Evolutionary conservation across 2,797 vertebrate genomes (phyloP).

Genomic region (Alcedo atthis): DNA sequence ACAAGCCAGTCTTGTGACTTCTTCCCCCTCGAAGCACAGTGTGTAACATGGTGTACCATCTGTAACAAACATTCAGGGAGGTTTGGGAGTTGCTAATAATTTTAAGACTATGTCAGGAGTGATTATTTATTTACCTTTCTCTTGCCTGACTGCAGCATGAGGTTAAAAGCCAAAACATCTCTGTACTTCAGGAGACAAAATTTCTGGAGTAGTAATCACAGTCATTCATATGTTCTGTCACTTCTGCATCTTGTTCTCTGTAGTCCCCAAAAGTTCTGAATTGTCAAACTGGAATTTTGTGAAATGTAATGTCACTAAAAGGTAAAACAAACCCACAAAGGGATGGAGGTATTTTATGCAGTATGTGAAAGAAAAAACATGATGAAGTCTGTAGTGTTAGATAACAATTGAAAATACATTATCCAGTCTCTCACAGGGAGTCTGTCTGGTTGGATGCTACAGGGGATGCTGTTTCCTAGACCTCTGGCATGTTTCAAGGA

Average conservation of each 20-base stretch:
- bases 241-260: neutral
- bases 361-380: neutral
- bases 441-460: neutral
- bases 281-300: neutral
- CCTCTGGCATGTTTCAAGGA: neutral
- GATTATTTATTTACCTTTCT: neutral
- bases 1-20: neutral
- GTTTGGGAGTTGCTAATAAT: neutral
- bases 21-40: fast-evolving
- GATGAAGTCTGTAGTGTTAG: neutral
- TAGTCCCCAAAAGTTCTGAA: neutral
- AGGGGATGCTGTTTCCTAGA: neutral
- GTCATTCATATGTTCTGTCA: neutral
- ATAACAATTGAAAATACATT: neutral
- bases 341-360: neutral
- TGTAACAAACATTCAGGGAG: neutral
- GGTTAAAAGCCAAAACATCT: neutral
- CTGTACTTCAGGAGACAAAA: neutral
- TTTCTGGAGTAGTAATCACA: neutral
- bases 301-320: neutral
- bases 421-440: neutral
- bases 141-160: neutral
- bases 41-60: neutral
- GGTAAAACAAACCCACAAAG: neutral
- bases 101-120: neutral